phyloP scores from a whole-genome alignment of 2,113 vertebrate genomes.

The Gymnocephalus cernua region DNA sequence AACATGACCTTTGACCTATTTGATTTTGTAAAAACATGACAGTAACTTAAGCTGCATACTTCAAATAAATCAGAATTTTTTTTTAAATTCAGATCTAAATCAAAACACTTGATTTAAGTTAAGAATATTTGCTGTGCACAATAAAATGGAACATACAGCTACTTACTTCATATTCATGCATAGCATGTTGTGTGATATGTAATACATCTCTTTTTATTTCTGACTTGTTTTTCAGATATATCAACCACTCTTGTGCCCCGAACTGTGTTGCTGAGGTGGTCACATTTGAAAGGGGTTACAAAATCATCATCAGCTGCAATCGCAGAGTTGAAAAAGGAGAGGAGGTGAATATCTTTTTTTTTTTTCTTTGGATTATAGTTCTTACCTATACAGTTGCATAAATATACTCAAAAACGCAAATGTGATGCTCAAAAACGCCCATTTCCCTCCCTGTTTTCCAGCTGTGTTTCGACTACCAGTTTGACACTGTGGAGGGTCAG shows the following conservation, averaged over 20 bases:
- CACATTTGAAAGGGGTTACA: conserved; percentile 97
- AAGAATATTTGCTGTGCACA: background rate
- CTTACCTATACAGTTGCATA: background rate
- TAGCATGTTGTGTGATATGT: background rate
- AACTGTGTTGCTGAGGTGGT: conserved; percentile 98
- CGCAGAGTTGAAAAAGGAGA: conserved; percentile 96
- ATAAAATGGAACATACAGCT: background rate
- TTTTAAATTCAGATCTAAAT: background rate
- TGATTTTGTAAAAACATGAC: background rate
- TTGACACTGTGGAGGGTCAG: conserved; percentile 92
- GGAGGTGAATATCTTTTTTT: conserved; percentile 85
- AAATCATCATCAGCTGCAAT: conserved; percentile 96
- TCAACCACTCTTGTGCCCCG: conserved; percentile 97
- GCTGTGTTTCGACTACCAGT: conserved; percentile 98
- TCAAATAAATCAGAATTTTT: background rate
- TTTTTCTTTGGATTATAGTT: background rate
- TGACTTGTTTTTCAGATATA: conserved; percentile 85
- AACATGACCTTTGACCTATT: background rate
- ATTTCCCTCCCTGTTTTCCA: conserved; percentile 69
- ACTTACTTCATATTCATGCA: background rate
- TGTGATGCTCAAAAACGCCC: background rate
- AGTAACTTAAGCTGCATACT: background rate
- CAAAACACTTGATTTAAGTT: background rate
- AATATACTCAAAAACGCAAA: background rate
- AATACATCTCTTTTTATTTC: background rate